These are phyloP conservation scores for Platynereis dumerilii DNA, from an alignment of 2,888 invertebrate species.

Conservation along the genomic window DNA sequence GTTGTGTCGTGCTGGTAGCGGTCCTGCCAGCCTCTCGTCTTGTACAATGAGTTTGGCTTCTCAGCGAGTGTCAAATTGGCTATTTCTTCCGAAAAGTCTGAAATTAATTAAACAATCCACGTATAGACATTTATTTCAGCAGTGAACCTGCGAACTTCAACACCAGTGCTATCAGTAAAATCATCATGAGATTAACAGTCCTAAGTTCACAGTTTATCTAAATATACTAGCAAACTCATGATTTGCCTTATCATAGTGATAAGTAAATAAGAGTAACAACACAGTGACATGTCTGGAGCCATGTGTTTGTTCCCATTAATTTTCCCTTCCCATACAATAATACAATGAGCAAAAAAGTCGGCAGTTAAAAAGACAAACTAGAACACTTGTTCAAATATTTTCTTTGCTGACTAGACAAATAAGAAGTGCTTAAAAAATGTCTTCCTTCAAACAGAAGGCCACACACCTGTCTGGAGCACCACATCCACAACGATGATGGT, in stretches of 20 bases:
- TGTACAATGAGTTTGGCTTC: conserved; percentile 48
- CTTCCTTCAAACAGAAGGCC: too few species aligned
- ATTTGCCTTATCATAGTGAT: too few species aligned
- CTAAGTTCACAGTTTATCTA: background rate
- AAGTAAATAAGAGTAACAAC: too few species aligned
- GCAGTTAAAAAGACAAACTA: too few species aligned
- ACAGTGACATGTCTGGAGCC: too few species aligned
- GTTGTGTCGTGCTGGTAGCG: conserved; percentile 24
- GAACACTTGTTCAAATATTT: too few species aligned
- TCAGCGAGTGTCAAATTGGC: conserved; percentile 52
- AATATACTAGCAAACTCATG: too few species aligned
- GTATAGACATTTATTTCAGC: background rate
- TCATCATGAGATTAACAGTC: background rate
- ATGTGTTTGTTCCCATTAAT: too few species aligned
- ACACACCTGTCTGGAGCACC: conserved; percentile 41
- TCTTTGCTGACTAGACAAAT: background rate
- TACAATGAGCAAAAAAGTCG: too few species aligned
- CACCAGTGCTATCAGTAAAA: background rate
- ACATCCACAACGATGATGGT: conserved; percentile 43
- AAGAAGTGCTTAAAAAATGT: background rate
- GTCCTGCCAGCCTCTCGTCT: conserved; percentile 19
- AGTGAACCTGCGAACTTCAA: conserved; percentile 1
- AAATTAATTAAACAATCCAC: too few species aligned
- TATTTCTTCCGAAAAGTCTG: conserved; percentile 55
- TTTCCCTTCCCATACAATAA: too few species aligned